Percentiles rank a stretch among this genome's conserved stretches.
phyloP scores from a whole-genome alignment of 2,888 invertebrate genomes.

The Eupithecia inturbata region DNA sequence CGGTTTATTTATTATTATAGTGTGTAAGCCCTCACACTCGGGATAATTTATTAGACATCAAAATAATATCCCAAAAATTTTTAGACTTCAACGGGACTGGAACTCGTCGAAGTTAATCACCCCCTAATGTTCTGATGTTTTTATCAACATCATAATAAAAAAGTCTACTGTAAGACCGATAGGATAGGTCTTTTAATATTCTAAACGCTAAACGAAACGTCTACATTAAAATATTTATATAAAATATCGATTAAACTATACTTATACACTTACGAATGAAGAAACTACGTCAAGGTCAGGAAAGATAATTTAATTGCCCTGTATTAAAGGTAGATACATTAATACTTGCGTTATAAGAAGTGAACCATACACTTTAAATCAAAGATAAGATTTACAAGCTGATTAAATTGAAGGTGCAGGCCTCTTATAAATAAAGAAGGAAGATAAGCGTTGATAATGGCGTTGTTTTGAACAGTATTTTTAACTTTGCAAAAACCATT shows the following conservation, averaged over 20 bases:
- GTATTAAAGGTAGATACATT: background rate
- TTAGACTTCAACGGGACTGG: no score
- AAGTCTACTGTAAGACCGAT: no score
- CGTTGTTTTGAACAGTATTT: background rate
- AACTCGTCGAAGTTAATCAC: no score
- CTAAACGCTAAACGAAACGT: no score
- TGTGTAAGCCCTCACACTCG: no score
- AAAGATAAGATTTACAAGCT: constrained; percentile 19
- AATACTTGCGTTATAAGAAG: background rate
- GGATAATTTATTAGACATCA: no score
- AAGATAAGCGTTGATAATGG: constrained; percentile 16
- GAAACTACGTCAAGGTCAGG: background rate
- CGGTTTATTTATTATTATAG: no score
- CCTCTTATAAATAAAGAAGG: constrained; percentile 3
- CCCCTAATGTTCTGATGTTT: background rate
- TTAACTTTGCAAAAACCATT: background rate
- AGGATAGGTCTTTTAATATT: no score
- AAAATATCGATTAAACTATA: background rate
- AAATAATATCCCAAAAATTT: no score
- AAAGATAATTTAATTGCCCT: background rate
- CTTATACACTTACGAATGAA: background rate
- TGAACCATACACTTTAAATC: constrained; percentile 3
- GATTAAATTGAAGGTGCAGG: constrained; percentile 17
- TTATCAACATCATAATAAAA: background rate
- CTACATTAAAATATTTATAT: background rate